Conservation (phyloP, 2,888 invertebrate species). For the Zaprionus bogoriensis region DNA sequence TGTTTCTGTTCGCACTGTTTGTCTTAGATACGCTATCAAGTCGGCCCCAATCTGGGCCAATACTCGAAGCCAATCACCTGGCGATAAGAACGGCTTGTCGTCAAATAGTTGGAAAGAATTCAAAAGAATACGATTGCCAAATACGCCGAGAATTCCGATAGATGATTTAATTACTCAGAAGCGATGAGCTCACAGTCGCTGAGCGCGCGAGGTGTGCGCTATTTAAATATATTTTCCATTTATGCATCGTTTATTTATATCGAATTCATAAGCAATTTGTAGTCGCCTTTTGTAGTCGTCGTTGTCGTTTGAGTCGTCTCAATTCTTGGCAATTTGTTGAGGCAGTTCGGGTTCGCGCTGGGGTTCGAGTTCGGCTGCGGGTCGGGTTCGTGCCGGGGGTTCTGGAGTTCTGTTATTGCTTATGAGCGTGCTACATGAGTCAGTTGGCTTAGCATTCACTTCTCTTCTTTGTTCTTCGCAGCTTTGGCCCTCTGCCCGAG, state of each 20-base stretch:
- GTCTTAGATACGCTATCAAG: slow-evolving; percentile 62
- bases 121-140: not conserved
- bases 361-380: not conserved
- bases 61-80: slow-evolving; percentile 22
- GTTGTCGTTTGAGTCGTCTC: not conserved
- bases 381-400: not conserved
- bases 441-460: slow-evolving; percentile 13
- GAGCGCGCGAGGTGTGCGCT: not conserved
- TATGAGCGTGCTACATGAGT: slow-evolving; percentile 42
- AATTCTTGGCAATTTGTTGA: slow-evolving; percentile 36
- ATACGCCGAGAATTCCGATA: slow-evolving; percentile 9
- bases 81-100: slow-evolving; percentile 27
- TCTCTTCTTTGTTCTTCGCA: slow-evolving; percentile 8
- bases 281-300: not conserved
- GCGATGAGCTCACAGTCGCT: slow-evolving; percentile 33
- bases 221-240: slow-evolving; percentile 24
- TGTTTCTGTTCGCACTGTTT: slow-evolving; percentile 25
- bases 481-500: slow-evolving; percentile 39
- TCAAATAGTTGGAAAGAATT: not conserved
- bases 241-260: slow-evolving; percentile 37
- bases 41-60: slow-evolving; percentile 43
- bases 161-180: slow-evolving; percentile 26
- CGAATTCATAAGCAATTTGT: slow-evolving; percentile 24
- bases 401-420: slow-evolving; percentile 16
- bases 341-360: slow-evolving; percentile 10